phyloP scores from a whole-genome alignment of 2,888 invertebrate genomes.

The Caenorhabditis sulstoni region DNA sequence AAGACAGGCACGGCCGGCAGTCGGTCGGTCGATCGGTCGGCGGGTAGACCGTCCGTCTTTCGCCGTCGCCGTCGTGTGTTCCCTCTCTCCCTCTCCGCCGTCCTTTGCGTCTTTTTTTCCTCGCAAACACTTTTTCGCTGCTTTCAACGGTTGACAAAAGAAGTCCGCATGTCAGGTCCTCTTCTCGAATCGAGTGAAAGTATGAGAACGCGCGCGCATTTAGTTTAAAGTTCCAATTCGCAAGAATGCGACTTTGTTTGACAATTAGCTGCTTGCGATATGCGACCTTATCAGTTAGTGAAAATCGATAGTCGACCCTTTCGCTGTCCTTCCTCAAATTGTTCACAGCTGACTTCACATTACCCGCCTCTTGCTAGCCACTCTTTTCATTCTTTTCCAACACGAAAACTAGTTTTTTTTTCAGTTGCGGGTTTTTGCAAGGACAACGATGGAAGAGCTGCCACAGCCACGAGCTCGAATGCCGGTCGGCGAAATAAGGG shows the following conservation, averaged over 20 bases:
- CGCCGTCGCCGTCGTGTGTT: too few species aligned
- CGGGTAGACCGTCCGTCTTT: slow-evolving; percentile 23
- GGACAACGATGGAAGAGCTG: slow-evolving; percentile 15
- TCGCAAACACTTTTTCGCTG: slow-evolving; percentile 25
- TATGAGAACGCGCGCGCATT: too few species aligned
- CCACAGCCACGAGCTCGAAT: slow-evolving; percentile 1
- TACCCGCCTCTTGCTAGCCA: not conserved
- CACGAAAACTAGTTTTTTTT: not conserved
- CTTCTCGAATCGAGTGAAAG: too few species aligned
- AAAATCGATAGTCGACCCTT: too few species aligned
- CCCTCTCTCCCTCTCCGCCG: not conserved
- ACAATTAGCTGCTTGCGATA: too few species aligned
- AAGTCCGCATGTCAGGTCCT: too few species aligned
- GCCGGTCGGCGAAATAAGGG: too few species aligned
- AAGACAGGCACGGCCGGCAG: slow-evolving; percentile 18
- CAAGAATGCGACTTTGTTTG: too few species aligned
- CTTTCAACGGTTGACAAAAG: slow-evolving; percentile 39
- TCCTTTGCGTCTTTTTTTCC: slow-evolving; percentile 28
- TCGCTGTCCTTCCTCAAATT: not conserved
- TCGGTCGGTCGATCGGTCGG: not conserved
- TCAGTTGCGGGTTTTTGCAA: too few species aligned
- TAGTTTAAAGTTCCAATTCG: too few species aligned
- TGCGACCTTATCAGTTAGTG: not conserved
- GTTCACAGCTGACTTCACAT: slow-evolving; percentile 17
- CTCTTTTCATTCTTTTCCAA: not conserved